Base-by-base conservation (phyloP, 1,140 invertebrate genomes). In the Musca domestica region DNA sequence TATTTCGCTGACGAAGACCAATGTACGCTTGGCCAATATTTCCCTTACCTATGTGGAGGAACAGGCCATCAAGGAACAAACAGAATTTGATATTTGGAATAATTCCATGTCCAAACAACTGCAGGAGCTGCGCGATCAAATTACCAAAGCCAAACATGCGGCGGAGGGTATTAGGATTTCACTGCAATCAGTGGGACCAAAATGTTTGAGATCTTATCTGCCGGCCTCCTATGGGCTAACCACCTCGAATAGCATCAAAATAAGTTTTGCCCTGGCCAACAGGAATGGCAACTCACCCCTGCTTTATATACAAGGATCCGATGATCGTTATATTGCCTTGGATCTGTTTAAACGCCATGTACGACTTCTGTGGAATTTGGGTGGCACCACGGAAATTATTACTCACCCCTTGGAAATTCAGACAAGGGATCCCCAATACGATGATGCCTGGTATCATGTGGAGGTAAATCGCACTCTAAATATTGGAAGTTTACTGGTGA, bases 161-260 rank as follows among this genome's bases (percentile, higher is more conserved):
- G 93, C 93, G 0, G 88, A 93, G 58, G 89, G 88, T 52, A 94
- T 96, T 73, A 87, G 90, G 58, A 86, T 96, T 2, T 94, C 94
- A 0, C 71, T 95, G 68, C 89, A 86, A 68, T 88, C 88, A 0
- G 71, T 83, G 20, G 84, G 84, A 19, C 84, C 84, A 58, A 88
- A 88, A 61, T 96, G 94, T 82, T 84, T 88, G 3, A 86, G 95
- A 67, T 89, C 90, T 0, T 97, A 93, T 77, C 80, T 87, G 49
- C 82, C 88, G 1, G 77, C 82, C 1, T 83, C 85, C 15, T 82
- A 90, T 51, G 85, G 89, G 23, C 87, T 93, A 0, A 87, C 89
- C 1, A 87, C 89, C 0, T 90, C 89, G 15, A 93, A 89, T 52
- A 86, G 85, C 0, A 87, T 93, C n/a, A 82, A 86, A 3, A 81